Percentiles rank a stretch among this genome's conserved stretches.
These are phyloP conservation scores for Dicrurus megarhynchus DNA, from an alignment of 2,113 vertebrate genomes.

Conservation along the genomic window DNA sequence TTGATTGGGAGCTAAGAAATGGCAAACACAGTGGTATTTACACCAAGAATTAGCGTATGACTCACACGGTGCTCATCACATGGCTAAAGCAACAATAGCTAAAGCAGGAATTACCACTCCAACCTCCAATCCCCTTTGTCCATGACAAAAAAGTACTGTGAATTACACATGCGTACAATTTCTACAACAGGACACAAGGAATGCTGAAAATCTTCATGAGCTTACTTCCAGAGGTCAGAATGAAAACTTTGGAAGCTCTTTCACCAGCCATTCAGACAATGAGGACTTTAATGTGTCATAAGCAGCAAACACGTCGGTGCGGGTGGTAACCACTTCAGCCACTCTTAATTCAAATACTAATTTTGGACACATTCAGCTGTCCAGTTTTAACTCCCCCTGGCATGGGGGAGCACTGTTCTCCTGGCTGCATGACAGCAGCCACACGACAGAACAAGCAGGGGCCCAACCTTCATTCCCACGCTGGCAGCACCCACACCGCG, in stretches of 20 bases:
- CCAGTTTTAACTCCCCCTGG: rapidly evolving
- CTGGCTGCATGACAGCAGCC: background rate
- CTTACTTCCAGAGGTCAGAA: background rate
- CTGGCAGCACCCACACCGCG: background rate
- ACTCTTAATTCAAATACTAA: background rate
- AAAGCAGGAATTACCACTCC: background rate
- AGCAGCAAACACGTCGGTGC: rapidly evolving
- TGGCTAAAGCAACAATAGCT: background rate
- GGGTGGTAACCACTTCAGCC: background rate
- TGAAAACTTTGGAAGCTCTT: background rate
- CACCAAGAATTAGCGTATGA: background rate
- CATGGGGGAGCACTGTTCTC: rapidly evolving
- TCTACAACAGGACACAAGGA: background rate
- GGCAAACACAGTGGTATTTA: background rate
- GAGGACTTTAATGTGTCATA: rapidly evolving
- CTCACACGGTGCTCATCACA: background rate
- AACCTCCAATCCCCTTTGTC: background rate
- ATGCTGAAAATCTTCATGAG: background rate
- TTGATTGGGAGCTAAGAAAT: background rate
- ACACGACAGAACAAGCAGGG: too few species aligned
- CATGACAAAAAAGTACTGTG: background rate
- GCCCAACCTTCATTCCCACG: background rate
- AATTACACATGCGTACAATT: background rate
- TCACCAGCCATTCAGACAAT: rapidly evolving
- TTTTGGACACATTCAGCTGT: background rate